A percentile compares a stretch with the other conserved stretches of the same genome.
phyloP scores from a whole-genome alignment of 2,113 vertebrate genomes.

The Okapia johnstoni region DNA sequence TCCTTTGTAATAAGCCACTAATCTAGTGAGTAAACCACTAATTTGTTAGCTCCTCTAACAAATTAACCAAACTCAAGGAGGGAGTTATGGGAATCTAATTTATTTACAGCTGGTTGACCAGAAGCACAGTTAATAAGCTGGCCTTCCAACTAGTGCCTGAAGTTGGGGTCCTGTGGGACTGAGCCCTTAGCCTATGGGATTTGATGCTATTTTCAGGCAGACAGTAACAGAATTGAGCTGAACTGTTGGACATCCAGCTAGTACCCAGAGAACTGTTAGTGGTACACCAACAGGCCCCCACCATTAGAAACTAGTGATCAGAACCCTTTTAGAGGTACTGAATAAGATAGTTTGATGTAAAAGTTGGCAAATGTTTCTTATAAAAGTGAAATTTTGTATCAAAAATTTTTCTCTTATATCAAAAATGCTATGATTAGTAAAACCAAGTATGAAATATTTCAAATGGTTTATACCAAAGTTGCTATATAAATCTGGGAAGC shows the following conservation, averaged over 20 bases:
- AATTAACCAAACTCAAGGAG: not conserved
- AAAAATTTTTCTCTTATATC: not conserved
- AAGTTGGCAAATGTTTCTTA: not conserved
- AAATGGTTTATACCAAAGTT: constrained; percentile 11
- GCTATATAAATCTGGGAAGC: not conserved
- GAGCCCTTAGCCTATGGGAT: not conserved
- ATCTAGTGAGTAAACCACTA: not conserved
- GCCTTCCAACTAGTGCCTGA: not conserved
- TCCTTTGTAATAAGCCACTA: not conserved
- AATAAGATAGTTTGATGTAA: not conserved
- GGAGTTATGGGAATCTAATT: not conserved
- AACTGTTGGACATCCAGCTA: not conserved
- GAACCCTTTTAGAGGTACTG: not conserved
- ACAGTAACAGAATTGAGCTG: not conserved
- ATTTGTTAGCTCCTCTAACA: not conserved
- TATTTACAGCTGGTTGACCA: not conserved
- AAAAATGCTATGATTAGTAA: constrained; percentile 2
- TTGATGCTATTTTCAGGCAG: not conserved
- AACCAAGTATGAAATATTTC: not conserved
- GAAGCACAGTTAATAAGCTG: not conserved
- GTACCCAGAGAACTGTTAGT: not conserved
- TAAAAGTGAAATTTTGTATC: not conserved
- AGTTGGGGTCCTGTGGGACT: not conserved
- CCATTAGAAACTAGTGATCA: not conserved
- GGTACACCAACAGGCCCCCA: not conserved